Evolutionary conservation across 1,140 invertebrate species (phyloP), one percentile per base, ranked within the genome.

Genomic region (Drosophila truncata): DNA sequence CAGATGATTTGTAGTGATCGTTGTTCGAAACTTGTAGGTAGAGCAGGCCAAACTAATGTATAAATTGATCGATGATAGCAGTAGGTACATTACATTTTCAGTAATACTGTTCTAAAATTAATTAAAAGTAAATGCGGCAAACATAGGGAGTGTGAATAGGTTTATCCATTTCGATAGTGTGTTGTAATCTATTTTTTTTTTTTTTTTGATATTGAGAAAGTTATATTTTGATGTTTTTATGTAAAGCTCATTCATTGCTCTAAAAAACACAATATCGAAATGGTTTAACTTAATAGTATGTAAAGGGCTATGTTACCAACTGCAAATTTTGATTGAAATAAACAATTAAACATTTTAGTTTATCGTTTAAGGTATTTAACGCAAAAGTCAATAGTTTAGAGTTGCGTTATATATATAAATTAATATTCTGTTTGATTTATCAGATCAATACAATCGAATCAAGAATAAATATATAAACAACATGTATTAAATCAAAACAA

Each of bases 71-170:
- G n/a, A 64, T 63, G 27, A 50, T 41, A 50, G 55, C 39, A 46
- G 52, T 69, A 85, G 77, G 46, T 54, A 69, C 63, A 49, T 64
- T 80, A 82, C 31, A 61, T 60, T 39, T 29, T 35, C 25, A 61
- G 49, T 77, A 85, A 85, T 86, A 82, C 74, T 86, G 46, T 54
- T 50, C 46, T 63, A 49, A 65, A 84, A 86, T 67, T n/a, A 77
- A 64, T 35, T 54, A 42, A n/a, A 63, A 69, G 23, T 44, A 83
- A n/a, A 23, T 16, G 55, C 16, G 55, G 47, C 46, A 46, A 75
- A 66, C 6, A 44, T 37, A 72, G 55, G 46, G 57, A 63, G 37
- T 50, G 18, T 29, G 29, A 47, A 39, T 31, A 44, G 46, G 55
- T 14, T 6, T 23, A 35, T 57, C 33, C 42, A 65, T 54, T 52